Conservation (phyloP, 2,888 invertebrate genomes). For the Emmelina monodactyla region DNA sequence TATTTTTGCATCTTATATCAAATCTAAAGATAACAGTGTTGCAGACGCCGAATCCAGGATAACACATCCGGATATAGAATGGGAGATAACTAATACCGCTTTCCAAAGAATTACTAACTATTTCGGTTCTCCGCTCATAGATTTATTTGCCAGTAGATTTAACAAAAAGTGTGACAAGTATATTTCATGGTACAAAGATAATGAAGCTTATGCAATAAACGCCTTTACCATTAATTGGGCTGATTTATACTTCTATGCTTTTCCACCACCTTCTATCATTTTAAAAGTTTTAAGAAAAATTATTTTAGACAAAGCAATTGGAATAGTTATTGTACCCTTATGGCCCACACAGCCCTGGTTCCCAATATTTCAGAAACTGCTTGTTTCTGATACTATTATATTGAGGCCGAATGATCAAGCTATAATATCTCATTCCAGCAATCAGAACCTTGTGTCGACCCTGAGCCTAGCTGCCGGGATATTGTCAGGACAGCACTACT, state of each 20-base stretch:
- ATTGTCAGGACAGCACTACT: conserved; percentile 9
- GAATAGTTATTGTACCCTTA: background rate
- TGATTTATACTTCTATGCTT: too few species aligned
- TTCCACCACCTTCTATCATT: too few species aligned
- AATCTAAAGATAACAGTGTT: background rate
- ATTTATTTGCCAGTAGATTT: conserved; percentile 2
- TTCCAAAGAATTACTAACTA: background rate
- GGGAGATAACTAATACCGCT: background rate
- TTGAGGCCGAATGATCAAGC: background rate
- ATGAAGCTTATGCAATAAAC: too few species aligned
- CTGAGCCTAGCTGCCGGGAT: conserved; percentile 9
- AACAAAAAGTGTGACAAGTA: too few species aligned
- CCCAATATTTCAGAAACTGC: background rate
- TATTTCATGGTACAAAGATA: too few species aligned
- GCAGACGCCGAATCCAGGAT: background rate
- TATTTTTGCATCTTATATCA: background rate
- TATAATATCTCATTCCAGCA: conserved; percentile 8
- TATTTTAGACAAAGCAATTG: background rate
- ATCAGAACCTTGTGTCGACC: conserved; percentile 5
- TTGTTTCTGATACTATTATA: background rate
- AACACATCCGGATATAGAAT: background rate
- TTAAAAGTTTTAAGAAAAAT: too few species aligned
- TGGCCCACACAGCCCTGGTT: background rate
- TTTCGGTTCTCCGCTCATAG: background rate
- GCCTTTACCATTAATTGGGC: too few species aligned